phyloP scores from a whole-genome alignment of 2,113 vertebrate genomes.

The Trachemys scripta region DNA sequence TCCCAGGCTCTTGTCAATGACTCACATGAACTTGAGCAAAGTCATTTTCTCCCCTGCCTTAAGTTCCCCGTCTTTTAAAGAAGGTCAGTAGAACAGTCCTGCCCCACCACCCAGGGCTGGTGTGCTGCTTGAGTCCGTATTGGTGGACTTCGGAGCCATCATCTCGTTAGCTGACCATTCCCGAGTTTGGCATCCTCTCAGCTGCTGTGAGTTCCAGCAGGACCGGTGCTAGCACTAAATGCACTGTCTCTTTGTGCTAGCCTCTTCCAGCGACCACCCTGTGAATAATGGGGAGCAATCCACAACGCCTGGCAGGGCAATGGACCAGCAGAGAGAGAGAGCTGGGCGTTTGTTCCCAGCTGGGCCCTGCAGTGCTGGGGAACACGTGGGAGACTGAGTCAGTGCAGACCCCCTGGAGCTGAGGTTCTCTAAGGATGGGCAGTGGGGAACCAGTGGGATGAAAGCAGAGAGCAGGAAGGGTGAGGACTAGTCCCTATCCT shows the following conservation, averaged over 20 bases:
- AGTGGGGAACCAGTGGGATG: not conserved
- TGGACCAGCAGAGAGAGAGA: not conserved
- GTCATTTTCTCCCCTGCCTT: not conserved
- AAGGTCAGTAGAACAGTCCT: not conserved
- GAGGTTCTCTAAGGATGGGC: not conserved
- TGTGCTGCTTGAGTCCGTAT: not conserved
- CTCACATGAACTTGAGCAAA: not conserved
- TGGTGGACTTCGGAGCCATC: not conserved
- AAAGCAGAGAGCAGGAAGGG: not conserved
- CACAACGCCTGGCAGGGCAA: not conserved
- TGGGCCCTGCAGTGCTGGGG: not conserved
- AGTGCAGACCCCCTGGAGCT: not conserved
- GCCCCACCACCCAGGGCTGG: not conserved
- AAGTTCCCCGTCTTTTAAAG: not conserved
- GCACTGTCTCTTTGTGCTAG: not conserved
- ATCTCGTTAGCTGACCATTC: not conserved
- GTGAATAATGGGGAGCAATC: not conserved
- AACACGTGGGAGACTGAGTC: not conserved
- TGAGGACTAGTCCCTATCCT: not conserved
- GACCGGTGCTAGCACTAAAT: not conserved
- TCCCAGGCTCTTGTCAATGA: not conserved
- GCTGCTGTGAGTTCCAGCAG: not conserved
- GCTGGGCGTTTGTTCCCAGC: not conserved
- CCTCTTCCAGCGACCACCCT: not conserved
- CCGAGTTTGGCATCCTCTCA: not conserved